Evolutionary conservation across 1,140 invertebrate genomes (phyloP).

Genomic region (Drosophila lacertosa): DNA sequence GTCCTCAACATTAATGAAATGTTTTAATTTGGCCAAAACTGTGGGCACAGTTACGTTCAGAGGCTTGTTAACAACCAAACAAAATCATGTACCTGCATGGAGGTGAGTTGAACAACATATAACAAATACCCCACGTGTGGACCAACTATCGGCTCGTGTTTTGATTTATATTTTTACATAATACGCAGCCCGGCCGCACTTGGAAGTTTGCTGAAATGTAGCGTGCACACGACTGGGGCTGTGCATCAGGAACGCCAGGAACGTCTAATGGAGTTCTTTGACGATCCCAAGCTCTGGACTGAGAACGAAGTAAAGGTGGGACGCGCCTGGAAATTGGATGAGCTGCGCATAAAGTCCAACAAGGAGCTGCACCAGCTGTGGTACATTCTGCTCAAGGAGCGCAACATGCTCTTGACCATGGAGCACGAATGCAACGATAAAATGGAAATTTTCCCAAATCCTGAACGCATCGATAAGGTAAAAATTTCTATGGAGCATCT

Average conservation of each 20-base stretch:
- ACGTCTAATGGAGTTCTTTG: conserved; percentile 95
- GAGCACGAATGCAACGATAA: conserved; percentile 91
- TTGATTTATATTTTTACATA: conserved; percentile 70
- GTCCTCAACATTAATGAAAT: conserved; percentile 69
- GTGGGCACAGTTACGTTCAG: conserved; percentile 39
- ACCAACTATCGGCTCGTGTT: not conserved
- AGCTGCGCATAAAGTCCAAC: conserved; percentile 97
- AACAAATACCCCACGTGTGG: not conserved
- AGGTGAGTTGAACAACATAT: conserved; percentile 24
- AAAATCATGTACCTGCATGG: conserved; percentile 35
- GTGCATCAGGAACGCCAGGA: conserved; percentile 70
- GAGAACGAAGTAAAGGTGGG: conserved; percentile 91
- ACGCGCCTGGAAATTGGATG: conserved; percentile 94
- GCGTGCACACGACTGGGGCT: conserved; percentile 49
- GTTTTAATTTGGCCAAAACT: conserved; percentile 63
- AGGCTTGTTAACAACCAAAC: conserved; percentile 28
- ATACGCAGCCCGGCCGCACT: conserved; percentile 41
- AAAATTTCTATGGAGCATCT: conserved; percentile 98
- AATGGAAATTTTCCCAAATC: conserved; percentile 93
- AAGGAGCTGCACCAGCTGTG: conserved; percentile 98
- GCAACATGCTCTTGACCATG: conserved; percentile 99
- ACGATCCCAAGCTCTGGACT: conserved; percentile 94
- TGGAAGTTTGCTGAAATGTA: conserved; percentile 30
- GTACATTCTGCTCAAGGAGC: conserved; percentile 98
- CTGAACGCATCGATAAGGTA: conserved; percentile 96